Evolutionary conservation across 23 tunicate genomes (phyloP).

Genomic region (Trididemnum miniatum): DNA sequence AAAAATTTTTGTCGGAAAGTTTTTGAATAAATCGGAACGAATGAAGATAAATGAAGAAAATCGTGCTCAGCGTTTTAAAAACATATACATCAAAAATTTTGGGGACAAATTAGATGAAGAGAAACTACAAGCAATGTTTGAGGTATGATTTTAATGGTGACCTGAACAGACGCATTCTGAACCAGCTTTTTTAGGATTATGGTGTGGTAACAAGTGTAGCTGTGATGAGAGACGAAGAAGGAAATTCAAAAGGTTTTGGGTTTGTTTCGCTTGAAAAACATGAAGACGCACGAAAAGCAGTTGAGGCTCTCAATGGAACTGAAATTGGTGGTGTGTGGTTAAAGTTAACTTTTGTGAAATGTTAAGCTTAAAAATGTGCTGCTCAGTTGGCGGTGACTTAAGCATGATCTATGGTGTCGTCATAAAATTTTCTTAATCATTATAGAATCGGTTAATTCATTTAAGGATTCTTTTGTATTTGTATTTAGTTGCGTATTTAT

Average conservation of each 20-base stretch:
- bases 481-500: too few relatives aligned
- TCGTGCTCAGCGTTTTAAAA: constrained; percentile 76
- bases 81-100: constrained; percentile 93
- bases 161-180: too few relatives aligned
- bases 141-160: too few relatives aligned
- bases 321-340: constrained; percentile 70
- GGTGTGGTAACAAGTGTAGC: constrained; percentile 76
- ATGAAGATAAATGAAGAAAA: constrained; percentile 81
- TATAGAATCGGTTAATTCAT: too few relatives aligned
- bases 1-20: constrained; percentile 91
- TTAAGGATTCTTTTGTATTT: too few relatives aligned
- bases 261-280: constrained; percentile 90
- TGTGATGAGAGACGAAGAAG: constrained; percentile 72
- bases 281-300: constrained; percentile 90
- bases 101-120: constrained; percentile 79
- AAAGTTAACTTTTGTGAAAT: too few relatives aligned
- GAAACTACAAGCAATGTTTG: constrained; percentile 60
- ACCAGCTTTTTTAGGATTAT: constrained; percentile 13
- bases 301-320: constrained; percentile 66
- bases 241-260: constrained; percentile 90
- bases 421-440: too few relatives aligned
- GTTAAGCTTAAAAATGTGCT: too few relatives aligned
- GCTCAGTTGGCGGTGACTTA: too few relatives aligned
- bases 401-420: too few relatives aligned
- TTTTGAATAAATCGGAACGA: constrained; percentile 75